Evolutionary conservation across 2,888 invertebrate genomes (phyloP).

Genomic region (Troides oblongomaculatus): DNA sequence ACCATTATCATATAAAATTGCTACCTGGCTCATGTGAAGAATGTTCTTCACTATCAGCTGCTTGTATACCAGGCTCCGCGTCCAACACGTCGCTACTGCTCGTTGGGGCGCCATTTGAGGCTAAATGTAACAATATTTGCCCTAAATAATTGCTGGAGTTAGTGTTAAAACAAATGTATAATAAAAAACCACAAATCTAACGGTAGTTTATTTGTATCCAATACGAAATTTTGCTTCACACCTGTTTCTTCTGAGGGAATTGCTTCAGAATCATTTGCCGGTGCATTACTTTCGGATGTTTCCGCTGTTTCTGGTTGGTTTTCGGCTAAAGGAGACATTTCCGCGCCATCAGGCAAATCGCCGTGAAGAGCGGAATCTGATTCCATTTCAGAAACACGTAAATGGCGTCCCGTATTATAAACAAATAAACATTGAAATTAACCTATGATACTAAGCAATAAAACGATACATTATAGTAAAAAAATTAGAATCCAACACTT

Average conservation of each 20-base stretch:
- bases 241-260: conserved; percentile 57
- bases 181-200: neutral
- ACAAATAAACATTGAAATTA: conserved; percentile 57
- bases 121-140: conserved; percentile 43
- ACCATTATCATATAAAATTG: neutral
- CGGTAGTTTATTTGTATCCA: conserved; percentile 3
- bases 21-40: conserved; percentile 57
- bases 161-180: neutral
- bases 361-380: conserved; percentile 64
- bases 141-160: conserved; percentile 27
- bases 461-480: conserved; percentile 48
- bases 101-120: conserved; percentile 64
- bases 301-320: conserved; percentile 61
- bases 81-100: conserved; percentile 71
- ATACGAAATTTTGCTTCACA: conserved; percentile 34
- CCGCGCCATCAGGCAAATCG: conserved; percentile 73
- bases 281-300: conserved; percentile 61
- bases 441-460: conserved; percentile 39
- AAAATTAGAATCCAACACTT: conserved; percentile 42
- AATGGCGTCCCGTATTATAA: conserved; percentile 35
- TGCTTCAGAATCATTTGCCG: conserved; percentile 57
- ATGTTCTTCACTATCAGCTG: conserved; percentile 52
- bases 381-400: conserved; percentile 55
- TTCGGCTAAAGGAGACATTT: conserved; percentile 68
- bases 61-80: conserved; percentile 50